These are phyloP conservation scores for Spilogale gracilis DNA, from an alignment of 2,113 vertebrate genomes.

Conservation along the genomic window DNA sequence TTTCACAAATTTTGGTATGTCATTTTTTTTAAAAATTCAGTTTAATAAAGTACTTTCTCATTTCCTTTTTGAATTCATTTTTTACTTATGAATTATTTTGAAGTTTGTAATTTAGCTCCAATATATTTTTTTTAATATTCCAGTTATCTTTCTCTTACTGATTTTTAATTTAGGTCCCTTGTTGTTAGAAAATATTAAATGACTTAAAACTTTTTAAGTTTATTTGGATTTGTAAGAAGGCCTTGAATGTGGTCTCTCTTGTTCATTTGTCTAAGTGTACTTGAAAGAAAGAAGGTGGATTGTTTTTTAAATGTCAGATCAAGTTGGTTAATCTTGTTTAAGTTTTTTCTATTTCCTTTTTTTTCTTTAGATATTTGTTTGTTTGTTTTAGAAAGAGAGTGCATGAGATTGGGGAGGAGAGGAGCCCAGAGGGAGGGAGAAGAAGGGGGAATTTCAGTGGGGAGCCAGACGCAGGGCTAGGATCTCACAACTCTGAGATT, in stretches of 20 bases:
- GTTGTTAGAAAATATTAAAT: neutral
- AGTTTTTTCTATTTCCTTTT: neutral
- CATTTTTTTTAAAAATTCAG: neutral
- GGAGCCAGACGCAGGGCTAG: neutral
- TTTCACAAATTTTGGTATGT: neutral
- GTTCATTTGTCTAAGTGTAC: neutral
- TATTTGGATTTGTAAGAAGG: neutral
- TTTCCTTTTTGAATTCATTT: neutral
- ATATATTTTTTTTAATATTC: neutral
- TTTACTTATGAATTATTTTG: neutral
- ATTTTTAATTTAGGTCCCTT: constrained; percentile 3
- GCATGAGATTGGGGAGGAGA: neutral
- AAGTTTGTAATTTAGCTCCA: neutral
- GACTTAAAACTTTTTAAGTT: neutral
- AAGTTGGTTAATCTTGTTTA: neutral
- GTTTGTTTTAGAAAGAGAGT: neutral
- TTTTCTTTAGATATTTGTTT: neutral
- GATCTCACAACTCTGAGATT: neutral
- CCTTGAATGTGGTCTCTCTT: neutral
- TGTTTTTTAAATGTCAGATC: neutral
- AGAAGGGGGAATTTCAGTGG: neutral
- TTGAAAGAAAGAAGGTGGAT: neutral
- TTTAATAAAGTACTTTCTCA: neutral
- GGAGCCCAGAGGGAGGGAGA: neutral
- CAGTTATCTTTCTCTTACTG: neutral